Evolutionary conservation across 2,888 invertebrate species (phyloP).

Genomic region (Lasioglossum leucozonium): DNA sequence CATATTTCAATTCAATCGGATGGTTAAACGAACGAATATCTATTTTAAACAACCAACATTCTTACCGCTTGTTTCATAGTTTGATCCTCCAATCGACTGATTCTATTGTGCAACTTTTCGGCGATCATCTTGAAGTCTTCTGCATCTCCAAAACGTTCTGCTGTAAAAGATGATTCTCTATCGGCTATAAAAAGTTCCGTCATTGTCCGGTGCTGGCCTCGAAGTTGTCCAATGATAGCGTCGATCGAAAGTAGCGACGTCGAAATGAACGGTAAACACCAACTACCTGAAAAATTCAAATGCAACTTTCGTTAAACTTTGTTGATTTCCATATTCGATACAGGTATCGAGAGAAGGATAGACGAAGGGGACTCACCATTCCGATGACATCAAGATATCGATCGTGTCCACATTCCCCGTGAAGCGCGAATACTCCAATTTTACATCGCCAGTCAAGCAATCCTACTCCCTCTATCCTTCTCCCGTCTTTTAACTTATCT

Average conservation of each 20-base stretch:
- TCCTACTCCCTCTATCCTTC: slow-evolving; percentile 83
- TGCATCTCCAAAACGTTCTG: slow-evolving; percentile 34
- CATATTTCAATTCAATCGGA: not conserved
- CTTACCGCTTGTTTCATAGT: slow-evolving; percentile 67
- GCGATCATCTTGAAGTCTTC: slow-evolving; percentile 64
- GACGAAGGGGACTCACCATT: slow-evolving; percentile 84
- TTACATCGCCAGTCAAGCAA: slow-evolving; percentile 62
- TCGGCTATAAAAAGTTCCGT: not conserved
- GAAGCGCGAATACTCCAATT: slow-evolving; percentile 76
- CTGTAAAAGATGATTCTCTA: slow-evolving; percentile 13
- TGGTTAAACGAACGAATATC: not conserved
- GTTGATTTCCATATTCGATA: slow-evolving; percentile 50
- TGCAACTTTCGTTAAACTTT: slow-evolving; percentile 12
- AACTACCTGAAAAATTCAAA: slow-evolving; percentile 75
- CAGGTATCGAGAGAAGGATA: slow-evolving; percentile 84
- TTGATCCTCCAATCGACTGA: slow-evolving; percentile 73
- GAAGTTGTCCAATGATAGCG: slow-evolving; percentile 3
- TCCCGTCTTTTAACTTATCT: slow-evolving; percentile 75
- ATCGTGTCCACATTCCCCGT: slow-evolving; percentile 70
- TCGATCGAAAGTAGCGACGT: slow-evolving; percentile 34
- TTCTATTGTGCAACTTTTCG: slow-evolving; percentile 71
- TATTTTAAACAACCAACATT: not conserved
- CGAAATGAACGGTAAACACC: slow-evolving; percentile 66
- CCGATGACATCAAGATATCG: slow-evolving; percentile 69
- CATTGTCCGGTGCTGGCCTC: not conserved